A percentile compares a stretch with the other conserved stretches of the same genome.
phyloP scores from a whole-genome alignment of 2,888 invertebrate genomes.

The Pyralis farinalis region DNA sequence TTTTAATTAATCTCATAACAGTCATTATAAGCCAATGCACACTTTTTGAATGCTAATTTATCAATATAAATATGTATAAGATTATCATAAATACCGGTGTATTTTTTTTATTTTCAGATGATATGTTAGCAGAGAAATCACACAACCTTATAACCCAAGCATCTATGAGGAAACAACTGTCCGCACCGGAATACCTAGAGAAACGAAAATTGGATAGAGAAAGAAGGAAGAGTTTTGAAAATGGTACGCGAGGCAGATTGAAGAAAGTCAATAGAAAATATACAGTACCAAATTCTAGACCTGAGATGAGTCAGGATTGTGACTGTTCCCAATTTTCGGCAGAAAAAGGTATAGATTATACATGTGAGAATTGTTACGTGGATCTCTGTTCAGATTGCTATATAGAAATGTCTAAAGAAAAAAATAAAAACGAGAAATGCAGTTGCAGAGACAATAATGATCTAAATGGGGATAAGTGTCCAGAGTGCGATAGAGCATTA shows the following conservation, averaged over 20 bases:
- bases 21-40: no score
- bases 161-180: conserved; percentile 87
- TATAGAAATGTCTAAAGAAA: conserved; percentile 50
- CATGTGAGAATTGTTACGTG: conserved; percentile 67
- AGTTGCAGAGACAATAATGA: conserved; percentile 44
- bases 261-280: conserved; percentile 79
- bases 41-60: no score
- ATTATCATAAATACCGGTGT: conserved; percentile 3
- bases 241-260: conserved; percentile 79
- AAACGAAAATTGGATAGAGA: conserved; percentile 88
- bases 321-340: conserved; percentile 61
- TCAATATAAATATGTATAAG: no score
- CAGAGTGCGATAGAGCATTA: conserved; percentile 64
- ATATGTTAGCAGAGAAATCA: conserved; percentile 82
- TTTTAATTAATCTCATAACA: no score
- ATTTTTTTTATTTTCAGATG: conserved; percentile 66
- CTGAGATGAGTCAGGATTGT: conserved; percentile 49
- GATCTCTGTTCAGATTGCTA: conserved; percentile 72
- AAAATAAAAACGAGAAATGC: conserved; percentile 48
- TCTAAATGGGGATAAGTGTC: conserved; percentile 52
- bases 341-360: conserved; percentile 67
- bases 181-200: conserved; percentile 95
- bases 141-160: conserved; percentile 75
- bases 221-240: conserved; percentile 83
- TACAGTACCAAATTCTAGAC: conserved; percentile 44